A percentile compares a stretch with the other conserved stretches of the same genome.
Conservation (phyloP, 1,140 invertebrate species). For the Calliphora vicina region DNA sequence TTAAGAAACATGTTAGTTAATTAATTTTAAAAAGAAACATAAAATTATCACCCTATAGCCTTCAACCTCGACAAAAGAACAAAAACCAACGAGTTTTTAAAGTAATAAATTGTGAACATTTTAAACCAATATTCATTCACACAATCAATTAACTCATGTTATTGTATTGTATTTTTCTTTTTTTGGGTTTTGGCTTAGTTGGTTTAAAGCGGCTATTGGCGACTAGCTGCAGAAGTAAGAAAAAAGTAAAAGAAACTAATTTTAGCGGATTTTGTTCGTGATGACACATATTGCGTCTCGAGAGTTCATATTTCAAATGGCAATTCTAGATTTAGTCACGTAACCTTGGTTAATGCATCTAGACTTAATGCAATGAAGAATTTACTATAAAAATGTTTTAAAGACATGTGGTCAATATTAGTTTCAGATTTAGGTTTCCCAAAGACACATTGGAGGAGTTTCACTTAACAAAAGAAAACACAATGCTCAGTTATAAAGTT, state of each 20-base stretch:
- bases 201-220: background rate
- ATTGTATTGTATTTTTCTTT: background rate
- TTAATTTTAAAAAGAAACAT: too few relatives aligned
- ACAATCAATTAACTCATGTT: constrained; percentile 20
- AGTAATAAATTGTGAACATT: too few relatives aligned
- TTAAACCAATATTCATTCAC: too few relatives aligned
- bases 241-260: background rate
- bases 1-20: too few relatives aligned
- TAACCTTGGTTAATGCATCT: constrained; percentile 28
- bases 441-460: constrained; percentile 28
- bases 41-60: too few relatives aligned
- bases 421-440: constrained; percentile 33
- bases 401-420: constrained; percentile 30
- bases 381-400: constrained; percentile 38
- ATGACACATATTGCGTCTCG: constrained; percentile 16
- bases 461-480: background rate
- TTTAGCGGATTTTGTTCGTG: constrained; percentile 10
- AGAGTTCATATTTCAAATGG: background rate
- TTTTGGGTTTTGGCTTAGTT: background rate
- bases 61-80: too few relatives aligned
- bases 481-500: constrained; percentile 21
- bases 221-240: background rate
- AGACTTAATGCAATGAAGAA: background rate
- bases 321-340: constrained; percentile 38
- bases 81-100: too few relatives aligned